These are phyloP conservation scores for Mythimna albipuncta DNA, from an alignment of 2,888 invertebrate species.

Conservation along the genomic window DNA sequence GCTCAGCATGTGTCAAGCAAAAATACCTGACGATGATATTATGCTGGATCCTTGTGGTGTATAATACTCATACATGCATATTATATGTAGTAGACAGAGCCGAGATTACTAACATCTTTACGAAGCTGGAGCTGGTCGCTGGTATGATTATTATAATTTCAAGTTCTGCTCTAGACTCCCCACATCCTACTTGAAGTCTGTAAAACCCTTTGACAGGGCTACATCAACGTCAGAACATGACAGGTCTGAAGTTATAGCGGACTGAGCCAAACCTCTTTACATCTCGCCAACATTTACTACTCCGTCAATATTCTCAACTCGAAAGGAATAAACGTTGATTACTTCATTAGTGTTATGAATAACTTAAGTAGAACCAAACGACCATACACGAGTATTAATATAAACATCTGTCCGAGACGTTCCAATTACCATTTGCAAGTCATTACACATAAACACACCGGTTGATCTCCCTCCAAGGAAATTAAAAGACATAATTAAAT, in stretches of 20 bases:
- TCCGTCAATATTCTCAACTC: slow-evolving; percentile 41
- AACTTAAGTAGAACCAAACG: slow-evolving; percentile 53
- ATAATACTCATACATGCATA: too few relatives aligned
- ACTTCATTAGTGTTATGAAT: slow-evolving; percentile 62
- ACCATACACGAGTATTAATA: slow-evolving; percentile 53
- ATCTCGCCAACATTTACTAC: slow-evolving; percentile 17
- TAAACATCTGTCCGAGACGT: slow-evolving; percentile 59
- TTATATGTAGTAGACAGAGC: too few relatives aligned
- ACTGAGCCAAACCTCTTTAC: slow-evolving; percentile 11
- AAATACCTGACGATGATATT: too few relatives aligned
- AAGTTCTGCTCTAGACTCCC: slow-evolving; percentile 15
- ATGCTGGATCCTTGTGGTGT: too few relatives aligned
- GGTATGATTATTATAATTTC: slow-evolving; percentile 33
- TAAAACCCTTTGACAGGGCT: slow-evolving; percentile 42
- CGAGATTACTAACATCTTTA: neutral
- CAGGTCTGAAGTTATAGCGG: slow-evolving; percentile 22
- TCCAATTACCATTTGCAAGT: slow-evolving; percentile 62
- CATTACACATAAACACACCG: slow-evolving; percentile 65
- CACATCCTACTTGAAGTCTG: slow-evolving; percentile 34
- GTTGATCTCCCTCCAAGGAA: slow-evolving; percentile 68
- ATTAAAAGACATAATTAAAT: slow-evolving; percentile 82
- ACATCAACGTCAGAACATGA: slow-evolving; percentile 32
- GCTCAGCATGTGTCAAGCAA: too few relatives aligned
- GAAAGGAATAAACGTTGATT: slow-evolving; percentile 52
- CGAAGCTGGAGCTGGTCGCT: neutral